These are phyloP conservation scores for Pristionchus entomophagus DNA, from an alignment of 2,888 invertebrate genomes.

Conservation along the genomic window DNA sequence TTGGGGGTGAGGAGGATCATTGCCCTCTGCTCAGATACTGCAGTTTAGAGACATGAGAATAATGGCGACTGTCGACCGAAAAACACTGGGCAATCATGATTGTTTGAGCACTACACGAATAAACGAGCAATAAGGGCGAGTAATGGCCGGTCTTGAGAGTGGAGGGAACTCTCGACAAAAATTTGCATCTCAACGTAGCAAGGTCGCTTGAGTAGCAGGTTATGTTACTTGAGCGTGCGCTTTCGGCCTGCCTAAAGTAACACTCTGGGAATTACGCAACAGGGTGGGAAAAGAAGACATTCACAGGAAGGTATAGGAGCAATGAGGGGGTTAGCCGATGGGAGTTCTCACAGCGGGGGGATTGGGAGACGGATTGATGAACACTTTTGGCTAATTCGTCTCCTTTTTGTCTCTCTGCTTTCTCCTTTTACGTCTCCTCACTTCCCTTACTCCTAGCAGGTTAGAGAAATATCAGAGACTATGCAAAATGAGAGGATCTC, in stretches of 20 bases:
- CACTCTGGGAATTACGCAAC: not conserved
- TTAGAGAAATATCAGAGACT: too few relatives aligned
- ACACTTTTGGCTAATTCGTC: not conserved
- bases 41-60: not conserved
- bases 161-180: not conserved
- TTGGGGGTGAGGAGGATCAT: not conserved
- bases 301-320: too few relatives aligned
- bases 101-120: not conserved
- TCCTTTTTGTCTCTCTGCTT: conserved; percentile 16
- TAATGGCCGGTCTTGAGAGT: not conserved
- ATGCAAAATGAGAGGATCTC: not conserved
- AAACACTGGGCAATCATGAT: not conserved
- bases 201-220: too few relatives aligned
- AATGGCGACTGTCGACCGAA: not conserved
- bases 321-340: not conserved
- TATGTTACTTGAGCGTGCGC: too few relatives aligned
- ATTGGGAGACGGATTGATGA: not conserved
- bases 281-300: too few relatives aligned
- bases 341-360: not conserved
- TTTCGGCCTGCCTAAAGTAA: too few relatives aligned
- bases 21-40: not conserved
- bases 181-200: too few relatives aligned
- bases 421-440: too few relatives aligned
- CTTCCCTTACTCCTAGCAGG: too few relatives aligned
- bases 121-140: not conserved